Conservation (phyloP, 2,888 invertebrate genomes). For the Drosophila monieri region DNA sequence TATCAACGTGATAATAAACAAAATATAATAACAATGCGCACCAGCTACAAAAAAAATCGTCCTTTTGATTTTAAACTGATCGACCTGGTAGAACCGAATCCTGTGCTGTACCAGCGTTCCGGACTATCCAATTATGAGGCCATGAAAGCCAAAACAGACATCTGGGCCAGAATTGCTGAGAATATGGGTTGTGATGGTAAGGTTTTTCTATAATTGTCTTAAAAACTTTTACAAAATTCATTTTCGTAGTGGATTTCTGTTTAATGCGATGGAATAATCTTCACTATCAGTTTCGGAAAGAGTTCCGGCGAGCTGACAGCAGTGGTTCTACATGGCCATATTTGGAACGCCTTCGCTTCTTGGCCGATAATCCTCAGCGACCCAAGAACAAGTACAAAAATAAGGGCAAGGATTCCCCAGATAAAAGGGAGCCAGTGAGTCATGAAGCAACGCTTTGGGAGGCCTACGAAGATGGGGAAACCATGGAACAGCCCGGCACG, state of each 20-base stretch:
- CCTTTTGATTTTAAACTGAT: slow-evolving; percentile 81
- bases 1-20: not conserved
- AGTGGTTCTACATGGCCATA: slow-evolving; percentile 78
- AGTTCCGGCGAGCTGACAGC: slow-evolving; percentile 60
- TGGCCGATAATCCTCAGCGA: slow-evolving; percentile 45
- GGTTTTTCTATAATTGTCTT: not conserved
- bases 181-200: slow-evolving; percentile 70
- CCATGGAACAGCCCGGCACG: slow-evolving; percentile 33
- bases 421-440: not conserved
- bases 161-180: slow-evolving; percentile 73
- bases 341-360: slow-evolving; percentile 66
- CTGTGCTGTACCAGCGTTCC: slow-evolving; percentile 70
- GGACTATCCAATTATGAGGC: slow-evolving; percentile 76
- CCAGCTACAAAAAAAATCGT: slow-evolving; percentile 79
- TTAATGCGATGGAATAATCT: slow-evolving; percentile 80
- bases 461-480: slow-evolving; percentile 48
- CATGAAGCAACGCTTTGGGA: slow-evolving; percentile 23
- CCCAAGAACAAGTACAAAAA: slow-evolving; percentile 23
- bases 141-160: slow-evolving; percentile 74
- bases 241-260: slow-evolving; percentile 70
- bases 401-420: slow-evolving; percentile 3
- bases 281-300: slow-evolving; percentile 77
- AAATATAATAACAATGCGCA: slow-evolving; percentile 54
- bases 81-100: slow-evolving; percentile 73
- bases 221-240: not conserved